phyloP scores from a whole-genome alignment of 1,140 invertebrate genomes.

The Telenomus remus region DNA sequence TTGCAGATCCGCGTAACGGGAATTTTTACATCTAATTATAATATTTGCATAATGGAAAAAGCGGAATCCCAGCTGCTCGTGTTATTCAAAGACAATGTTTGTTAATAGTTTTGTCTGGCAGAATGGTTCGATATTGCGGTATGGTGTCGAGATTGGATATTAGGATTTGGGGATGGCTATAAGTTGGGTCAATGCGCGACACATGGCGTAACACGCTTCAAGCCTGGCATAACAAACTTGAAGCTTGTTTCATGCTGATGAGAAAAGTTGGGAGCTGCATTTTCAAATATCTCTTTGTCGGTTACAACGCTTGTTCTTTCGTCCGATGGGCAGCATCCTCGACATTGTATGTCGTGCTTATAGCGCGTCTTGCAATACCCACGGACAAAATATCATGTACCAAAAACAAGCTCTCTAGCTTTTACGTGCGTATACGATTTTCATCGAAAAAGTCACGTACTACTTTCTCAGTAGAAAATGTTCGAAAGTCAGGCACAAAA shows the following conservation, averaged over 20 bases:
- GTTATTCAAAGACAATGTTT: slow-evolving; percentile 12
- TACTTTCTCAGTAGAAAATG: slow-evolving; percentile 9
- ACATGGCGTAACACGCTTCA: slow-evolving; percentile 74
- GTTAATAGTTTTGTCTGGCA: slow-evolving; percentile 26
- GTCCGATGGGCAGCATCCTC: slow-evolving; percentile 32
- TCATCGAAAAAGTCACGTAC: slow-evolving; percentile 47
- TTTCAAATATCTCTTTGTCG: slow-evolving; percentile 65
- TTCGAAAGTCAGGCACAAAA: background rate
- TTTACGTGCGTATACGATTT: slow-evolving; percentile 35
- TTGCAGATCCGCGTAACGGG: too few relatives aligned
- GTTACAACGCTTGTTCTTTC: slow-evolving; percentile 27
- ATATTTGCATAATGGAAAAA: background rate
- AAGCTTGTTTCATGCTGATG: slow-evolving; percentile 68
- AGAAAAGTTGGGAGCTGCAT: slow-evolving; percentile 74
- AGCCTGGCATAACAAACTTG: slow-evolving; percentile 74
- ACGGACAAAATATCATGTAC: slow-evolving; percentile 47
- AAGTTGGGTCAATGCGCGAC: slow-evolving; percentile 71
- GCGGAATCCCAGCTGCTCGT: background rate
- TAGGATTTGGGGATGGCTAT: slow-evolving; percentile 51
- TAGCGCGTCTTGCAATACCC: slow-evolving; percentile 55
- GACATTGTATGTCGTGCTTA: slow-evolving; percentile 58
- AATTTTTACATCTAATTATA: too few relatives aligned
- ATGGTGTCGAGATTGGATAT: slow-evolving; percentile 50
- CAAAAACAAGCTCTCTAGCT: slow-evolving; percentile 37
- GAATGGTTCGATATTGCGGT: slow-evolving; percentile 34